Percentiles rank a stretch among this genome's conserved stretches.
phyloP scores from a whole-genome alignment of 1,140 invertebrate species.

The Holotrichia oblita region DNA sequence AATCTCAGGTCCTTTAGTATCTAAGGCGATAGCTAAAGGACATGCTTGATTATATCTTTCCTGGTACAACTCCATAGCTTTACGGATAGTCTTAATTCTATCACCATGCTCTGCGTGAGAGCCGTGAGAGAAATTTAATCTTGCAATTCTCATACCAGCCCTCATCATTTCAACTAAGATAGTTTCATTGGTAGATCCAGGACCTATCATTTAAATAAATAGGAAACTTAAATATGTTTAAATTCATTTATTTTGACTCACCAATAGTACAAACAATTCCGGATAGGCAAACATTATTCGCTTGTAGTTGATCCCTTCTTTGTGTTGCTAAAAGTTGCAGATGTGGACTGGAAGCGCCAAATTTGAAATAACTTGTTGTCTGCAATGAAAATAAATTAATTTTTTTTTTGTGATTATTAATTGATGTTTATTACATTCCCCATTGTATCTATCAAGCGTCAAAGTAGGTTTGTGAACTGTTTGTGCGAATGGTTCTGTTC shows the following conservation, averaged over 20 bases:
- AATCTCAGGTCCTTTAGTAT: slow-evolving; percentile 98
- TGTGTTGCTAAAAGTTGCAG: neutral
- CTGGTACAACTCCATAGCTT: slow-evolving; percentile 84
- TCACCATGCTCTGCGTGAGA: slow-evolving; percentile 94
- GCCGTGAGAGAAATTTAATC: slow-evolving; percentile 98
- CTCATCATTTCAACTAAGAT: slow-evolving; percentile 96
- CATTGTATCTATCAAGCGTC: too few species aligned
- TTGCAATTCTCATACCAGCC: slow-evolving; percentile 97
- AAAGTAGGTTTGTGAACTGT: too few species aligned
- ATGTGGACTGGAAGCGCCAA: neutral
- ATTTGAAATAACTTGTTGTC: neutral
- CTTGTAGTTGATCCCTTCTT: neutral
- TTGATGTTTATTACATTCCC: too few species aligned
- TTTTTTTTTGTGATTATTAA: too few species aligned
- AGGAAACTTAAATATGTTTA: too few species aligned
- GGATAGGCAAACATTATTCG: neutral
- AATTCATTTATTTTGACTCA: neutral
- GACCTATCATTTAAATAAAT: slow-evolving; percentile 68
- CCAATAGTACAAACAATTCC: neutral
- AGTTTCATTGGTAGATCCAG: slow-evolving; percentile 84
- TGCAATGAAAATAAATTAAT: too few species aligned
- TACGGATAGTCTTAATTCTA: slow-evolving; percentile 89
- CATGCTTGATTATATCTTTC: slow-evolving; percentile 77
- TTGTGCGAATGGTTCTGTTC: too few species aligned
- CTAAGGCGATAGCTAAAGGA: slow-evolving; percentile 94